phyloP scores from a whole-genome alignment of 2,113 vertebrate genomes.

The Microtus richardsoni region DNA sequence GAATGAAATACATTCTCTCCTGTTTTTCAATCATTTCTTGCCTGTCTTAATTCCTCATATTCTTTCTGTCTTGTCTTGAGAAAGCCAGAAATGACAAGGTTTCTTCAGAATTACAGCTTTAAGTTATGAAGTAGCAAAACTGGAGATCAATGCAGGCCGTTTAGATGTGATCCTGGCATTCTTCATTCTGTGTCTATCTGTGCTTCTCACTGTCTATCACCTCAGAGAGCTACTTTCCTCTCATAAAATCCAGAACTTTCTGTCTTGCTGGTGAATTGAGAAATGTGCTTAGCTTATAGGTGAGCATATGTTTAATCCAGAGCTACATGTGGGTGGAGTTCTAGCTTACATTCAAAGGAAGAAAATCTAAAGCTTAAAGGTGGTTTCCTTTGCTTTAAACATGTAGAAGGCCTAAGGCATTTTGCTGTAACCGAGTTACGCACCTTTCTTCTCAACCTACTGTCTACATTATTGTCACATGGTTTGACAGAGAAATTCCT shows the following conservation, averaged over 20 bases:
- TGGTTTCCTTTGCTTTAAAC: neutral
- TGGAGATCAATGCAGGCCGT: neutral
- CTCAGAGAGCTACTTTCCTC: neutral
- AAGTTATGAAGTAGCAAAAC: neutral
- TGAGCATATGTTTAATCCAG: neutral
- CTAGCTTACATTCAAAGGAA: slow-evolving; percentile 1
- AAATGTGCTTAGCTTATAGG: neutral
- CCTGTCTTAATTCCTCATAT: neutral
- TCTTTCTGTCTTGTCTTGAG: neutral
- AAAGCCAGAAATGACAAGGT: neutral
- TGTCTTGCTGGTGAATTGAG: neutral
- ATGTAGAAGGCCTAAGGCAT: neutral
- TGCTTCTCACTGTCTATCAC: neutral
- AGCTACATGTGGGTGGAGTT: neutral
- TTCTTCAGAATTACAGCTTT: neutral
- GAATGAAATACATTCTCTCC: neutral
- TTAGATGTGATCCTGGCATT: neutral
- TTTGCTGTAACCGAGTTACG: neutral
- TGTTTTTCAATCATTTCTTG: slow-evolving; percentile 32
- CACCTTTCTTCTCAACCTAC: neutral
- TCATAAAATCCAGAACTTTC: neutral
- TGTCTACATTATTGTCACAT: neutral
- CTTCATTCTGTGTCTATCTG: neutral
- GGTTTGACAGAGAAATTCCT: slow-evolving; percentile 19
- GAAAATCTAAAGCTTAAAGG: neutral